These are phyloP conservation scores for Ophraella communa DNA, from an alignment of 2,888 invertebrate genomes.

Conservation along the genomic window DNA sequence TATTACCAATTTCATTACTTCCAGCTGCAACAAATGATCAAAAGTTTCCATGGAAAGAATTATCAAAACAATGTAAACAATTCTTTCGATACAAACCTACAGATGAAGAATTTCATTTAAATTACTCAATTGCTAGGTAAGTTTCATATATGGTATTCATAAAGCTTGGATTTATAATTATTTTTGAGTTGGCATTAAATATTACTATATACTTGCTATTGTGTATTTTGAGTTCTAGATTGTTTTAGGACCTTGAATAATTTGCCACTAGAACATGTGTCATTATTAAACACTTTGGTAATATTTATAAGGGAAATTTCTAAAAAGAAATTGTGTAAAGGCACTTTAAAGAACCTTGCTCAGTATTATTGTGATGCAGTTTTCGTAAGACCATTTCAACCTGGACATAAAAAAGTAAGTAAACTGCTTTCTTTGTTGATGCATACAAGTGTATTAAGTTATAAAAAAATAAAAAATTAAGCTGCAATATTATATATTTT, in stretches of 20 bases:
- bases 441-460: too few species aligned
- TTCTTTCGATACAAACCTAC: constrained; percentile 28
- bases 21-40: constrained; percentile 37
- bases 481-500: too few species aligned
- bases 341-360: constrained; percentile 26
- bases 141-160: too few species aligned
- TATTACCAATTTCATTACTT: constrained; percentile 45
- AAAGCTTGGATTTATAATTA: background rate
- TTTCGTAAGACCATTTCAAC: constrained; percentile 42
- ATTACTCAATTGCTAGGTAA: constrained; percentile 39
- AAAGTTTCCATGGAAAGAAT: constrained; percentile 38
- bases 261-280: constrained; percentile 39
- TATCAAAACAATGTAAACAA: constrained; percentile 38
- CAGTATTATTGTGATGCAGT: constrained; percentile 42
- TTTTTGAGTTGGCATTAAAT: background rate
- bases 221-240: background rate
- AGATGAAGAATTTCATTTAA: constrained; percentile 21
- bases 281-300: constrained; percentile 38
- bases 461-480: too few species aligned
- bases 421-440: too few species aligned
- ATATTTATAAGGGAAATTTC: constrained; percentile 40
- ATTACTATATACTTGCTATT: too few species aligned
- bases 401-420: constrained; percentile 33
- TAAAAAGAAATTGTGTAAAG: constrained; percentile 13
- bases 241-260: constrained; percentile 37